phyloP scores from a whole-genome alignment of 37 sponge, comb jelly and placozoan genomes.

The Spongilla lacustris region DNA sequence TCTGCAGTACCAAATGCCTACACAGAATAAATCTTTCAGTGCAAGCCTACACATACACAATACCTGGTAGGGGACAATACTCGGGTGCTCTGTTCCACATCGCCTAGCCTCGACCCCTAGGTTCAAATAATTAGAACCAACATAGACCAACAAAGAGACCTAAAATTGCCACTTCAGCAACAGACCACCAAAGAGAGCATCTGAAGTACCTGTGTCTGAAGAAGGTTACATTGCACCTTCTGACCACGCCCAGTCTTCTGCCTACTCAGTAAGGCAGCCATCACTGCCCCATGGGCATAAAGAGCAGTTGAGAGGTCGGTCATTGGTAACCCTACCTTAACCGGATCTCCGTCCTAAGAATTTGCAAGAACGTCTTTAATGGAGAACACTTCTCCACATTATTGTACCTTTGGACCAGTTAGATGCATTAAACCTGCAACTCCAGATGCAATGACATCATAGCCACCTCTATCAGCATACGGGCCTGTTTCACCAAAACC shows the following conservation, averaged over 20 bases:
- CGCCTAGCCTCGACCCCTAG: constrained; percentile 48
- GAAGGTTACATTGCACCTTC: constrained; percentile 65
- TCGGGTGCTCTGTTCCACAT: constrained; percentile 73
- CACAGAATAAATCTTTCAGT: background rate
- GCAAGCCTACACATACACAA: background rate
- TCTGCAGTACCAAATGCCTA: constrained; percentile 69
- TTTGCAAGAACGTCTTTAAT: background rate
- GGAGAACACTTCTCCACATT: background rate
- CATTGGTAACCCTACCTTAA: constrained; percentile 76
- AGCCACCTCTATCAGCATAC: constrained; percentile 62
- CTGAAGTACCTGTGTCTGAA: constrained; percentile 58
- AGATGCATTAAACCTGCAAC: constrained; percentile 75
- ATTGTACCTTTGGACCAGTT: constrained; percentile 72
- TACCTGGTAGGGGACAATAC: constrained; percentile 87
- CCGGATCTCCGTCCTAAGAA: constrained; percentile 69
- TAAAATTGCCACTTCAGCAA: background rate
- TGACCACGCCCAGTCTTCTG: constrained; percentile 54
- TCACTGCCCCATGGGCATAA: constrained; percentile 72
- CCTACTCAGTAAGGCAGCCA: constrained; percentile 65
- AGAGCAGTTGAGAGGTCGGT: constrained; percentile 83
- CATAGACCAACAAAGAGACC: constrained; percentile 63
- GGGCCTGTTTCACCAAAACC: constrained; percentile 82
- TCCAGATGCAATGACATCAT: constrained; percentile 75
- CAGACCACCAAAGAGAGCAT: background rate
- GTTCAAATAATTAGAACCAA: constrained; percentile 80